A percentile compares a stretch with the other conserved stretches of the same genome.
These are phyloP conservation scores for Drosophila putrida DNA, from an alignment of 2,888 invertebrate species.

Conservation along the genomic window DNA sequence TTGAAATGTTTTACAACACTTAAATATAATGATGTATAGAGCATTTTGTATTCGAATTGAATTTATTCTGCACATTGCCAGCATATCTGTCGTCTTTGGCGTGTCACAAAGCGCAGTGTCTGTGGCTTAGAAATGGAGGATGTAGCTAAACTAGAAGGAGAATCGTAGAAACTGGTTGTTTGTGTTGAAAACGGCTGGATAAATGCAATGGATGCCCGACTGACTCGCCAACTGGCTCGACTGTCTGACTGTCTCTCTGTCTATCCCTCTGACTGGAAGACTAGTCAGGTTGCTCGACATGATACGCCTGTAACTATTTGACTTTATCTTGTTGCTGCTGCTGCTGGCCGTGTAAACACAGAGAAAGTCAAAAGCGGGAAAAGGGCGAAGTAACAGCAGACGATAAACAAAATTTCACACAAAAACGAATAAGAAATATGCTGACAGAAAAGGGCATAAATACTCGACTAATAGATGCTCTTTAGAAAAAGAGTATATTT, in stretches of 20 bases:
- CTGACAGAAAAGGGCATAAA: neutral
- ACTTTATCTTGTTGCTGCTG: conserved; percentile 70
- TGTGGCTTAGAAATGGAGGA: conserved; percentile 28
- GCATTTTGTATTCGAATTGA: conserved; percentile 17
- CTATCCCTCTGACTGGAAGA: conserved; percentile 35
- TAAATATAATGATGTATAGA: neutral
- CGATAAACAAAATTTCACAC: conserved; percentile 47
- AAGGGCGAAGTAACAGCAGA: conserved; percentile 25
- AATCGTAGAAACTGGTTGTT: conserved; percentile 17
- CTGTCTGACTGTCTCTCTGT: conserved; percentile 16
- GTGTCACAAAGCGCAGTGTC: conserved; percentile 29
- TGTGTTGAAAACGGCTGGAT: conserved; percentile 26
- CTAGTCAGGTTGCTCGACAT: conserved; percentile 64
- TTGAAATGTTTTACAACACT: no score
- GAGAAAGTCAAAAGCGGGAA: conserved; percentile 22
- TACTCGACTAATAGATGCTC: conserved; percentile 1
- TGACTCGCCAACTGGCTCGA: conserved; percentile 23
- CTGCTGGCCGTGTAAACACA: conserved; percentile 57
- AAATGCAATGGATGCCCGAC: conserved; percentile 33
- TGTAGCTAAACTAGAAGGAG: conserved; percentile 22
- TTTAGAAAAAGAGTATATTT: neutral
- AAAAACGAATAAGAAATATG: conserved; percentile 7
- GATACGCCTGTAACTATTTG: conserved; percentile 74
- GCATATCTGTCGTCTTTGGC: conserved; percentile 5
- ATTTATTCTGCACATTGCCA: neutral